phyloP scores from a whole-genome alignment of 1,140 invertebrate species.

The Drosophila malerkotliana region DNA sequence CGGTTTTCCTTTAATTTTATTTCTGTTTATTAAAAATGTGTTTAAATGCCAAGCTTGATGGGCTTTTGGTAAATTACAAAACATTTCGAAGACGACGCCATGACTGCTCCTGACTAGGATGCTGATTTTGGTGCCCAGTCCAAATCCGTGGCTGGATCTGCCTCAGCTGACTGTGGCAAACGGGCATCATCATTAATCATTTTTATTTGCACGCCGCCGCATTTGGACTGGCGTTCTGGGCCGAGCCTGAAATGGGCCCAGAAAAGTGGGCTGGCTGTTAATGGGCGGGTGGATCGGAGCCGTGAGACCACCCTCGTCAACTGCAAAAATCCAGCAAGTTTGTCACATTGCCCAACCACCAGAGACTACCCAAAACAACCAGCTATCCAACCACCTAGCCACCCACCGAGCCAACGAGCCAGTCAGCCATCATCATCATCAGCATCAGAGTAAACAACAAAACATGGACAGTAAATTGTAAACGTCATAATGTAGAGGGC shows the following conservation, averaged over 20 bases:
- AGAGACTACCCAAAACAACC: not conserved
- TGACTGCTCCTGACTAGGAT: slow-evolving; percentile 11
- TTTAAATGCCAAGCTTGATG: not conserved
- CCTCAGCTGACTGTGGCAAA: slow-evolving; percentile 61
- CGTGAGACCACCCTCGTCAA: slow-evolving; percentile 67
- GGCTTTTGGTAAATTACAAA: slow-evolving; percentile 19
- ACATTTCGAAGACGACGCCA: slow-evolving; percentile 31
- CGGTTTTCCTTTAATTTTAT: not conserved
- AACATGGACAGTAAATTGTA: slow-evolving; percentile 81
- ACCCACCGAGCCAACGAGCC: slow-evolving; percentile 38
- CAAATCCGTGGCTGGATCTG: slow-evolving; percentile 31
- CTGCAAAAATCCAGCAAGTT: slow-evolving; percentile 72
- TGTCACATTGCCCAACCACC: slow-evolving; percentile 64
- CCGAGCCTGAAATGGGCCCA: slow-evolving; percentile 63
- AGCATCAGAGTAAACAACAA: slow-evolving; percentile 77
- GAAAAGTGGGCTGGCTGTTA: slow-evolving; percentile 27
- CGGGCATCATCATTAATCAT: slow-evolving; percentile 83
- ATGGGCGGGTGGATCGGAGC: slow-evolving; percentile 21
- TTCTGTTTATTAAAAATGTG: not conserved
- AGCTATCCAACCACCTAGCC: slow-evolving; percentile 18
- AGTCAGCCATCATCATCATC: slow-evolving; percentile 59
- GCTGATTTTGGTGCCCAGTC: slow-evolving; percentile 59
- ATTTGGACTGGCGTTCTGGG: slow-evolving; percentile 74
- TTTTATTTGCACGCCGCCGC: slow-evolving; percentile 83
- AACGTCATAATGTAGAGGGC: slow-evolving; percentile 72